Base-by-base conservation (phyloP, 2,888 invertebrate genomes). In the Conistra vaccinii region DNA sequence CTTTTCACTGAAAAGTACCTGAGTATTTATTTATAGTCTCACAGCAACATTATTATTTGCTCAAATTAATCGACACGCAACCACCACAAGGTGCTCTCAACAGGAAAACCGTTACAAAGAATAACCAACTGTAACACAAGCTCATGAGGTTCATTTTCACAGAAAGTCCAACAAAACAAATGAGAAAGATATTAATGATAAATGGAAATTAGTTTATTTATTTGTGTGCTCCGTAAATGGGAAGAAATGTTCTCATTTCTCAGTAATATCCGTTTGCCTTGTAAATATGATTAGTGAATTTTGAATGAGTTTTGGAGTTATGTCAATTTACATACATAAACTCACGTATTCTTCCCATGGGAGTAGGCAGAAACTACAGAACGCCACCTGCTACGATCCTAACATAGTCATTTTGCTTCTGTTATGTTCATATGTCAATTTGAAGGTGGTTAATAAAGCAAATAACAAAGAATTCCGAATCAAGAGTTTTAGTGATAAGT, bases 61-160 rank as follows among this genome's bases (percentile, higher is more conserved):
- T 57, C 72, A 84, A 83, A 84, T 83, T 72, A 85, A 81, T 74
- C 76, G 74, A 61, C 83, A 85, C 75, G 73, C 79, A 69, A 60
- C 20, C 80, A 20, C 71, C 35, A 53, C 29, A 68, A 39, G 66
- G n/a, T 29, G 60, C 48, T 68, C 42, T 85, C 80, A 65, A 69
- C 73, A 80, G 10, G 9, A 58, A 32, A 75, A 57, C 17, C 3
- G 48, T 45, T 3, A 20, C 29, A 57, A 42, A 1, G 17, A 57
- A 67, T 48, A 51, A 53, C 29, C 17, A 67, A 74, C 69, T 42
- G 5, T 74, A 48, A 23, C 12, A 26, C 26, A 12, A 61, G 0
- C 2, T 0, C 0, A 3, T 26, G 51, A 48, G 68, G 74, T 58
- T 0, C 53, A 57, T 63, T 85, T 80, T 73, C 12, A 42, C 10